Evolutionary conservation across 2,113 vertebrate species (phyloP), one percentile per base, ranked within the genome.

Genomic region (Triplophysa rosa): DNA sequence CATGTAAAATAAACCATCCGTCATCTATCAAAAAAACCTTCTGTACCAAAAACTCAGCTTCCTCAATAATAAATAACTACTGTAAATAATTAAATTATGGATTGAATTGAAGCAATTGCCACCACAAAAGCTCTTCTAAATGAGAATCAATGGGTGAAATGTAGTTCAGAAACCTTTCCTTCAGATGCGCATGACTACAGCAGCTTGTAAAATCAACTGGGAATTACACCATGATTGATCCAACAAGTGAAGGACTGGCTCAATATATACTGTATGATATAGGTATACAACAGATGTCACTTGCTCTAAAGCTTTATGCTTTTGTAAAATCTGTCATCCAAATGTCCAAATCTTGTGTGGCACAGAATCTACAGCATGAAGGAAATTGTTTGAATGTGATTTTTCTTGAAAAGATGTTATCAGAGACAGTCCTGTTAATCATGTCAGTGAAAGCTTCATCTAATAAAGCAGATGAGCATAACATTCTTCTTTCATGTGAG

Each of bases 401-500:
- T 59, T 59, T 61, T 24, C 33, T 52, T 70, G 9, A 80, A 71
- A 13, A 63, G 58, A 52, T 71, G 19, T 62, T 49, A 71, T 64
- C 40, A 68, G 45, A 71, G 58, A 63, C 67, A 63, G 17, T 64
- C 19, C 67, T 72, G 68, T 80, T 24, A 37, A 65, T 56, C 61
- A 40, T 7, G 33, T 71, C 67, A 54, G 17, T 37, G 33, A 37
- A 68, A 63, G 67, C 67, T 79, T 45, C 10, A 26, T 21, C 58
- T 74, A 47, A 62, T 23, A 79, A 61, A 79, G 16, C 40, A 47
- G 40, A 74, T 63, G 58, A 63, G 71, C 40, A 72, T 65, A 40
- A 72, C 29, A 17, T 17, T 63, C 19, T 59, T 70, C 67, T 63
- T 63, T 79, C 58, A 71, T 64, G 40, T 64, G 59, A 37, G 59